Conservation (phyloP, 2,113 vertebrate species). For the Pycnonotus jocosus region DNA sequence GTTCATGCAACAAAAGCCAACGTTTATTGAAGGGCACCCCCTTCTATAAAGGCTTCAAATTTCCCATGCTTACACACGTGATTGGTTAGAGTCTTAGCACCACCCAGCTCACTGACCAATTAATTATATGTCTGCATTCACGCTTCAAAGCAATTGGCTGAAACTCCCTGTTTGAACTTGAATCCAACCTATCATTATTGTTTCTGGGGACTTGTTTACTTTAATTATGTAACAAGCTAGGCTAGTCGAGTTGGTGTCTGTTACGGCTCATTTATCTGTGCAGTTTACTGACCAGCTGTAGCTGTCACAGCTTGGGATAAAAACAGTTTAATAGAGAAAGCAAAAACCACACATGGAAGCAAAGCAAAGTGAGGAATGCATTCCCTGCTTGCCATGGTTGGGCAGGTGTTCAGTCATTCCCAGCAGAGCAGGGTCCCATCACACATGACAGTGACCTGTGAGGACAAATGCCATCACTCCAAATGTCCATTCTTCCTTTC, state of each 20-base stretch:
- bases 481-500: rapidly evolving
- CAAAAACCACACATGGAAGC: background rate
- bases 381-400: background rate
- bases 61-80: background rate
- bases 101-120: background rate
- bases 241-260: background rate
- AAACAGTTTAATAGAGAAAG: too few relatives aligned
- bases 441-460: rapidly evolving
- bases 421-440: background rate
- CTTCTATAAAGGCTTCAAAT: background rate
- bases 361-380: background rate
- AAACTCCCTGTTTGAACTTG: background rate
- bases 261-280: background rate
- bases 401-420: too few relatives aligned
- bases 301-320: background rate
- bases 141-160: background rate
- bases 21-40: background rate
- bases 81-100: background rate
- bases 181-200: background rate
- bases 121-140: background rate
- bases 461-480: background rate
- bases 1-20: background rate
- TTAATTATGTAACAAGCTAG: background rate
- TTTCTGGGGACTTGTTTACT: background rate
- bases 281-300: background rate